phyloP scores from a whole-genome alignment of 2,888 invertebrate genomes.

The Heliothis peltigera region DNA sequence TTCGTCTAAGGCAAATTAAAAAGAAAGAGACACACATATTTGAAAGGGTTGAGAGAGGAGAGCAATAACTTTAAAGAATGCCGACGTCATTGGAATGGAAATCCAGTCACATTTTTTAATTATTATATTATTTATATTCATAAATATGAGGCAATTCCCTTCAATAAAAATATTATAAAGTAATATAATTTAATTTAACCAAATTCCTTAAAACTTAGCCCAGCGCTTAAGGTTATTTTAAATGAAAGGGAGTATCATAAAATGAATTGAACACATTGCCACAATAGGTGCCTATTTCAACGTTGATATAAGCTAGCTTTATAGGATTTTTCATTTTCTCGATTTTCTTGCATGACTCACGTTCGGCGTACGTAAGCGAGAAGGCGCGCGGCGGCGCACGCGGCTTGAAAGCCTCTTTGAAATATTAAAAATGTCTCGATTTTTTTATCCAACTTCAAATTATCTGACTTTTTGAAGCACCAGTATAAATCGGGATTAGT shows the following conservation, averaged over 20 bases:
- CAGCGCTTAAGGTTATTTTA: background rate
- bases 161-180: no score
- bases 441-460: constrained; percentile 84
- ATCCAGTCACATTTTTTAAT: constrained; percentile 61
- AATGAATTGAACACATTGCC: background rate
- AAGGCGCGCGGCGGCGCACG: constrained; percentile 26
- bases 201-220: no score
- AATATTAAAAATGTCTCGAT: constrained; percentile 81
- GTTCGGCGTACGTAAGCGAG: constrained; percentile 56
- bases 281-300: background rate
- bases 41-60: constrained; percentile 72
- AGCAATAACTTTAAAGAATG: constrained; percentile 79
- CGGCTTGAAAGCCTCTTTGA: constrained; percentile 70
- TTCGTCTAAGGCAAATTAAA: constrained; percentile 86
- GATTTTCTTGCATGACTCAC: constrained; percentile 67
- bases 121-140: constrained; percentile 44
- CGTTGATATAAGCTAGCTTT: constrained; percentile 1
- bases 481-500: constrained; percentile 84
- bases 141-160: constrained; percentile 45
- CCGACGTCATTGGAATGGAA: constrained; percentile 74
- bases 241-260: background rate
- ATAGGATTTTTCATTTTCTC: constrained; percentile 57
- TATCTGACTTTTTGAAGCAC: constrained; percentile 80
- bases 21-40: constrained; percentile 76
- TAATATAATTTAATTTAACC: background rate